A percentile compares a stretch with the other conserved stretches of the same genome.
Conservation (phyloP, 1,140 invertebrate genomes). For the Saccostrea glomerata region DNA sequence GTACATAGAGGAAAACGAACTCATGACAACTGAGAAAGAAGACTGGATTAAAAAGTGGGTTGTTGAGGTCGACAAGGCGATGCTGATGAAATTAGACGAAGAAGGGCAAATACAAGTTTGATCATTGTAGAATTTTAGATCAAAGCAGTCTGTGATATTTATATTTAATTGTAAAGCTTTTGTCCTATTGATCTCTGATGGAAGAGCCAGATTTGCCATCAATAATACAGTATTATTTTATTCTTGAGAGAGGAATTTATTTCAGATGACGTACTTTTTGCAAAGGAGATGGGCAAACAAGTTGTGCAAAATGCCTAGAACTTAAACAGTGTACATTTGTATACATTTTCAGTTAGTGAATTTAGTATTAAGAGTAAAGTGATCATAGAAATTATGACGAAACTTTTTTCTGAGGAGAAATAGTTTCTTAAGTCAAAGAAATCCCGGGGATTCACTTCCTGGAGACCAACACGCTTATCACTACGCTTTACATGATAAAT, state of each 20-base stretch:
- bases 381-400: neutral
- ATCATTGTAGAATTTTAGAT: neutral
- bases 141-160: neutral
- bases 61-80: conserved; percentile 64
- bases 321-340: neutral
- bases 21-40: conserved; percentile 69
- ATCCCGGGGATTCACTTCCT: no score
- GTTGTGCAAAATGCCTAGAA: no score
- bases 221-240: conserved; percentile 9
- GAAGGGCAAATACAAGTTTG: neutral
- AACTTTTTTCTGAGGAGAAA: neutral
- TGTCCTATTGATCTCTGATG: neutral
- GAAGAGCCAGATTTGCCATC: neutral
- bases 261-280: neutral
- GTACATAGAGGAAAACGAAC: conserved; percentile 74
- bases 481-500: no score
- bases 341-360: neutral
- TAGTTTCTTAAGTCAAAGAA: neutral
- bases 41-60: conserved; percentile 71
- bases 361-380: neutral
- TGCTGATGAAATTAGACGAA: conserved; percentile 49
- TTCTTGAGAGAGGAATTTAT: neutral
- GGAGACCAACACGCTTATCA: no score
- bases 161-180: neutral
- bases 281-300: neutral